These are phyloP conservation scores for Physocephala rufipes DNA, from an alignment of 2,888 invertebrate genomes.

Conservation along the genomic window DNA sequence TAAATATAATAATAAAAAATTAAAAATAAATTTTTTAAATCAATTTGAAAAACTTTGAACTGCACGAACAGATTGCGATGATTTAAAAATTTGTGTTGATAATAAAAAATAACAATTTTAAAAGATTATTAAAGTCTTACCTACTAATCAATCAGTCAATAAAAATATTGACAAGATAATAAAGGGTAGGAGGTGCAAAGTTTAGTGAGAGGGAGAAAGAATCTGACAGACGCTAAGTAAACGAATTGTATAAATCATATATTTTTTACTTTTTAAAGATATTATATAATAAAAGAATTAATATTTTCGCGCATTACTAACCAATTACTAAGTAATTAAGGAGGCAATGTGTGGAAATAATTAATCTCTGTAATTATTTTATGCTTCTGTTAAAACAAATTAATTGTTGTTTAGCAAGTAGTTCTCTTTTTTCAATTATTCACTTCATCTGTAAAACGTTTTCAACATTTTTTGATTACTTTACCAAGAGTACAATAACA, in stretches of 20 bases:
- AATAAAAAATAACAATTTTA: background rate
- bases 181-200: slow-evolving; percentile 3
- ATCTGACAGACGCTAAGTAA: too few relatives aligned
- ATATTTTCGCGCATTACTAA: too few relatives aligned
- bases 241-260: too few relatives aligned
- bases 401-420: too few relatives aligned
- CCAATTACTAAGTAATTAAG: too few relatives aligned
- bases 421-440: too few relatives aligned
- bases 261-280: too few relatives aligned
- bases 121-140: background rate
- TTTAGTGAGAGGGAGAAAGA: slow-evolving; percentile 2
- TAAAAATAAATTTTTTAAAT: background rate
- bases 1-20: background rate
- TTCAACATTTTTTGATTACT: background rate
- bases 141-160: slow-evolving; percentile 10
- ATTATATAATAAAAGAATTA: too few relatives aligned
- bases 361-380: too few relatives aligned
- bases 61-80: background rate
- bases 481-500: background rate
- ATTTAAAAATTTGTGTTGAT: background rate
- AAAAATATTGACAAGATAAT: slow-evolving; percentile 8
- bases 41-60: background rate
- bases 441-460: background rate
- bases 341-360: too few relatives aligned
- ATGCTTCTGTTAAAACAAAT: too few relatives aligned